Percentiles rank a stretch among this genome's conserved stretches.
Conservation (phyloP, 2,888 invertebrate species). For the Alentia gelatinosa region DNA sequence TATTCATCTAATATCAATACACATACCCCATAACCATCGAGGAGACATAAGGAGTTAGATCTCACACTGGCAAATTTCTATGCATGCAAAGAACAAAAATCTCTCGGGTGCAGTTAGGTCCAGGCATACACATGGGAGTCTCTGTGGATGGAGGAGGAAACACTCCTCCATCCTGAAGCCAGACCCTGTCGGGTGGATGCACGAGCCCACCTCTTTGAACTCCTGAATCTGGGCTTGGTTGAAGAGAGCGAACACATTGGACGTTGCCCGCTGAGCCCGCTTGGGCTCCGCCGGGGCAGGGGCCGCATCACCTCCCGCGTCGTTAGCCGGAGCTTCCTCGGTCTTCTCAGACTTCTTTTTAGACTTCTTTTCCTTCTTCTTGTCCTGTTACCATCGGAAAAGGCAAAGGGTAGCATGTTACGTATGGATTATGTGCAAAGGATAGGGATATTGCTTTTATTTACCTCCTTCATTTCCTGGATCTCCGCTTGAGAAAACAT, state of each 20-base stretch:
- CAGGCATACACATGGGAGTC: neutral
- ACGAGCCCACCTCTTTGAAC: slow-evolving; percentile 82
- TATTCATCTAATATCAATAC: too few relatives aligned
- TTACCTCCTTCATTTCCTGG: slow-evolving; percentile 56
- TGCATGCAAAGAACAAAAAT: neutral
- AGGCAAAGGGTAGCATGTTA: neutral
- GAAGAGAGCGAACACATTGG: slow-evolving; percentile 81
- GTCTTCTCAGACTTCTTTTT: slow-evolving; percentile 50
- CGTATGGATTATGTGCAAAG: too few relatives aligned
- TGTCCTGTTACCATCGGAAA: slow-evolving; percentile 18
- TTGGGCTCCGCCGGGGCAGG: slow-evolving; percentile 57
- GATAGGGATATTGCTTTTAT: neutral
- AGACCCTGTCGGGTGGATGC: neutral
- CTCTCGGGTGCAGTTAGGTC: neutral
- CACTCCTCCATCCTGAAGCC: neutral
- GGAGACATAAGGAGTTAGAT: too few relatives aligned
- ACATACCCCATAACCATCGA: too few relatives aligned
- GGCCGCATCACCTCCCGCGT: neutral
- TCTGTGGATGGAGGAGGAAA: neutral
- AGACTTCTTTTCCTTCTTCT: slow-evolving; percentile 56
- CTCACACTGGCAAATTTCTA: too few relatives aligned
- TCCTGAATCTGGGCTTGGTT: slow-evolving; percentile 83
- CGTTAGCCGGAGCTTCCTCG: neutral
- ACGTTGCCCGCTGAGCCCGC: slow-evolving; percentile 63
- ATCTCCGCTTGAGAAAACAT: slow-evolving; percentile 37